Percentiles rank a stretch among this genome's conserved stretches.
These are phyloP conservation scores for Hyla sarda DNA, from an alignment of 2,113 vertebrate species.

Conservation along the genomic window DNA sequence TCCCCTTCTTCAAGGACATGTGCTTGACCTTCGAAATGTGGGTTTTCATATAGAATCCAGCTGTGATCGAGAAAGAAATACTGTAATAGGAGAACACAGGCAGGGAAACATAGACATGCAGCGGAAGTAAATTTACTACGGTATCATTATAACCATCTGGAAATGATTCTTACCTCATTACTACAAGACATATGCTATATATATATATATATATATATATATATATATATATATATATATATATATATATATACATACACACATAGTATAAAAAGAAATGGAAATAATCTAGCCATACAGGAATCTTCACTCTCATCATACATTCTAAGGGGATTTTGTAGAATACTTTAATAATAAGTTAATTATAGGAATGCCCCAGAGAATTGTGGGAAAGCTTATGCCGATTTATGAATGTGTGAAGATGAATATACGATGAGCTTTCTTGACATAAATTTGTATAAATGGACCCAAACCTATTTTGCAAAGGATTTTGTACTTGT, in stretches of 20 bases:
- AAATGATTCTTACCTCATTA: not conserved
- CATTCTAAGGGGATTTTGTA: not conserved
- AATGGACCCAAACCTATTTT: not conserved
- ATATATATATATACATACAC: not conserved
- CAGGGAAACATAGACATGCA: not conserved
- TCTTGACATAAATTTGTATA: not conserved
- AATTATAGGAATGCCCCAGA: not conserved
- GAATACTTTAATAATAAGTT: not conserved
- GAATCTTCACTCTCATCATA: not conserved
- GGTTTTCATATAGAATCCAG: conserved; percentile 86
- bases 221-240: not conserved
- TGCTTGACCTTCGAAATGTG: conserved; percentile 78
- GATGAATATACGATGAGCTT: not conserved
- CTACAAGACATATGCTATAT: not conserved
- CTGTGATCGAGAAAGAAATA: conserved; percentile 67
- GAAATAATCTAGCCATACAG: not conserved
- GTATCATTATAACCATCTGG: conserved; percentile 4
- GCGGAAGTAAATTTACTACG: not conserved
- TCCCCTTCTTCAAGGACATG: conserved; percentile 84
- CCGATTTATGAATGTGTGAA: not conserved
- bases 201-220: not conserved
- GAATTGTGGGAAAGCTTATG: not conserved
- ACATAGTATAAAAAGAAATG: not conserved
- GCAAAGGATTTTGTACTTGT: not conserved
- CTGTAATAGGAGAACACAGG: conserved; percentile 25